phyloP scores from a whole-genome alignment of 2,888 invertebrate genomes.

The Catocala sponsa region DNA sequence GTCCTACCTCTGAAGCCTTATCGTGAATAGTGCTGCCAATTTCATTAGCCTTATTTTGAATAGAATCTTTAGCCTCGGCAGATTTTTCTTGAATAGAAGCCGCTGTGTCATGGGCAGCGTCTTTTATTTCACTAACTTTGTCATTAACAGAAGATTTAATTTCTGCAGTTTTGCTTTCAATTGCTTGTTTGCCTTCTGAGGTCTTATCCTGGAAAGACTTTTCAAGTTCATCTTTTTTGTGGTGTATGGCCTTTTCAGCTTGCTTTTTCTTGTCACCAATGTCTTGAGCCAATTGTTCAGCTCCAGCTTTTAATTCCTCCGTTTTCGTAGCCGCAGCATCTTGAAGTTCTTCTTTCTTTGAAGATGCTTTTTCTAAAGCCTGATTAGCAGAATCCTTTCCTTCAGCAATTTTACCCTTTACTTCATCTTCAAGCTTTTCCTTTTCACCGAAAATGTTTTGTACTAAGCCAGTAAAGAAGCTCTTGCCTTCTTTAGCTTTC shows the following conservation, averaged over 20 bases:
- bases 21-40: slow-evolving; percentile 51
- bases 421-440: slow-evolving; percentile 79
- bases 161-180: slow-evolving; percentile 52
- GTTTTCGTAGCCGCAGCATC: slow-evolving; percentile 64
- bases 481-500: slow-evolving; percentile 81
- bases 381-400: slow-evolving; percentile 75
- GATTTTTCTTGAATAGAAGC: slow-evolving; percentile 47
- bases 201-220: slow-evolving; percentile 59
- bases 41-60: slow-evolving; percentile 50
- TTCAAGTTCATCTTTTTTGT: slow-evolving; percentile 59
- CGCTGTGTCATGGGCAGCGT: slow-evolving; percentile 49
- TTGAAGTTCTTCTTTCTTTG: slow-evolving; percentile 72
- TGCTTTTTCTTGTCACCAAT: slow-evolving; percentile 61
- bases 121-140: slow-evolving; percentile 59
- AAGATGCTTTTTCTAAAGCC: slow-evolving; percentile 66
- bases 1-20: slow-evolving; percentile 51
- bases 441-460: slow-evolving; percentile 83
- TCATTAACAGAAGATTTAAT: slow-evolving; percentile 59
- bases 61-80: slow-evolving; percentile 42
- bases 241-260: slow-evolving; percentile 56
- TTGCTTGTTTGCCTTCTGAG: slow-evolving; percentile 53
- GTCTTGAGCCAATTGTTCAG: slow-evolving; percentile 55
- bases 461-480: slow-evolving; percentile 79
- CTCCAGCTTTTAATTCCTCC: slow-evolving; percentile 62
- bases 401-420: slow-evolving; percentile 74